Evolutionary conservation across 2,797 vertebrate species (phyloP).

Genomic region (Tokudaia tokunoshimensis): DNA sequence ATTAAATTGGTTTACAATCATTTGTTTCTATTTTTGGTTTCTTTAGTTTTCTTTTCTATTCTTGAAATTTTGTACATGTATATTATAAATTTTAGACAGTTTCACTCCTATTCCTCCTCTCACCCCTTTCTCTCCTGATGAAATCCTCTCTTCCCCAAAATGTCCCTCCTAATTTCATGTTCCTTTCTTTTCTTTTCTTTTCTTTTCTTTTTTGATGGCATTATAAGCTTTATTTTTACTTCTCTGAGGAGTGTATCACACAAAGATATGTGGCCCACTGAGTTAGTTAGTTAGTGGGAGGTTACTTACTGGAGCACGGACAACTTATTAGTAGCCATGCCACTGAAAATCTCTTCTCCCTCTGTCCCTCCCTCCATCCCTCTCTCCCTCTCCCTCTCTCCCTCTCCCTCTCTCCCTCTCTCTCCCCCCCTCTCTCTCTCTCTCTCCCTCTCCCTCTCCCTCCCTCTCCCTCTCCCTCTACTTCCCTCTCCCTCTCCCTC

Average conservation of each 20-base stretch:
- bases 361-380: no score
- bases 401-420: fast-evolving
- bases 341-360: no score
- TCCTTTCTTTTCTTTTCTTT: neutral
- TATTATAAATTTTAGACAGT: neutral
- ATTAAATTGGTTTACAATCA: neutral
- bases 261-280: neutral
- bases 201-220: neutral
- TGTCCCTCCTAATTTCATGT: neutral
- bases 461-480: no score
- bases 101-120: neutral
- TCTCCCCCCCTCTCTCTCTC: no score
- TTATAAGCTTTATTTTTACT: neutral
- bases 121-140: neutral
- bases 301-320: neutral
- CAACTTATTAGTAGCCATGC: neutral
- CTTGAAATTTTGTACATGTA: neutral
- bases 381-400: no score
- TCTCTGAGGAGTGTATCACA: neutral
- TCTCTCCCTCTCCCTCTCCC: no score
- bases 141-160: neutral
- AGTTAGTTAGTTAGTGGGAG: neutral
- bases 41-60: neutral
- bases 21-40: neutral
- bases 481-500: no score